phyloP scores from a whole-genome alignment of 2,797 vertebrate species.

The Scyliorhinus canicula region DNA sequence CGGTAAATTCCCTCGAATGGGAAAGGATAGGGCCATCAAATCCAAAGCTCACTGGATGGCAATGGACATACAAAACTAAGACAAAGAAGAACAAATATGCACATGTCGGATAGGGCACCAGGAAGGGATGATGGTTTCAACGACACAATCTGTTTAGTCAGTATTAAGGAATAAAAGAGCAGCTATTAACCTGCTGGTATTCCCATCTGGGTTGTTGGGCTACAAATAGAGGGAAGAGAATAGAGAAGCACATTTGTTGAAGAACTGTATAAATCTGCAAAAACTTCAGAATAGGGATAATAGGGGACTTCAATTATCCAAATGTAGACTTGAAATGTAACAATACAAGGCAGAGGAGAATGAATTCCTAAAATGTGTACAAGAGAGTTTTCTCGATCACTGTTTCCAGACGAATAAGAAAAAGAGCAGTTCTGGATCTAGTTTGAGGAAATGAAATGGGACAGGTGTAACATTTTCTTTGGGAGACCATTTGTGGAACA shows the following conservation, averaged over 20 bases:
- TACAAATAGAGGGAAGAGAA: background rate
- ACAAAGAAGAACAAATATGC: too few species aligned
- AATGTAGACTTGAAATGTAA: background rate
- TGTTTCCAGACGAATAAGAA: background rate
- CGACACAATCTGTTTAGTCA: background rate
- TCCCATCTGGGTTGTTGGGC: background rate
- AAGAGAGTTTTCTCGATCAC: background rate
- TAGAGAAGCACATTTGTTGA: background rate
- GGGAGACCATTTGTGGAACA: background rate
- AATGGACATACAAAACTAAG: too few species aligned
- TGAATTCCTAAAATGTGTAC: background rate
- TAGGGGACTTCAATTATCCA: too few species aligned
- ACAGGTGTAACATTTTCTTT: background rate
- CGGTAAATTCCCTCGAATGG: too few species aligned
- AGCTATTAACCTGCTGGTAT: background rate
- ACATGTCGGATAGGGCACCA: too few species aligned
- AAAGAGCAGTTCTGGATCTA: background rate
- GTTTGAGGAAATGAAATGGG: too few species aligned
- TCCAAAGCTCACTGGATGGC: too few species aligned
- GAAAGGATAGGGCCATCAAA: too few species aligned
- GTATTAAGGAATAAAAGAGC: background rate
- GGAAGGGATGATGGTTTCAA: background rate
- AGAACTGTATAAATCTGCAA: background rate
- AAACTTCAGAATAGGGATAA: background rate
- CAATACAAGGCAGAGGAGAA: background rate